These are phyloP conservation scores for Hipparchia semele DNA, from an alignment of 2,888 invertebrate species.

Conservation along the genomic window DNA sequence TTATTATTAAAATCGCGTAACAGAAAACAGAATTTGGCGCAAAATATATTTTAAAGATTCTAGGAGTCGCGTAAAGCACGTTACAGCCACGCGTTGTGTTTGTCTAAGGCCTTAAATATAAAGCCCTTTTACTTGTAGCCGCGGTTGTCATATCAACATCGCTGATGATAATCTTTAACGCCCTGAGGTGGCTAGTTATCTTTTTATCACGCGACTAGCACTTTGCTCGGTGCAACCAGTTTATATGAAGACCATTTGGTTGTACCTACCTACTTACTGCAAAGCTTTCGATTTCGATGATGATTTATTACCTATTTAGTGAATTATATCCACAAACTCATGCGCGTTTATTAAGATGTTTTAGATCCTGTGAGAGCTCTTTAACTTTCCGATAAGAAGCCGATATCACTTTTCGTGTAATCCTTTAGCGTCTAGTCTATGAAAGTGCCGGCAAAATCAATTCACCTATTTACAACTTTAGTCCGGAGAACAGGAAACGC, in stretches of 20 bases:
- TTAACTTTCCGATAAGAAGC: no score
- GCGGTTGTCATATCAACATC: conserved; percentile 30
- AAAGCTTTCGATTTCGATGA: conserved; percentile 8
- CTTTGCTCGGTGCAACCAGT: conserved; percentile 11
- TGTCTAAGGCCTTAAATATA: neutral
- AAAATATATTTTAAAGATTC: no score
- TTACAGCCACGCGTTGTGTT: neutral
- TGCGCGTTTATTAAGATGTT: no score
- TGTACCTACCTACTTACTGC: neutral
- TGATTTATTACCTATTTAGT: neutral
- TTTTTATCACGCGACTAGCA: conserved; percentile 18
- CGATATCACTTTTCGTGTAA: no score
- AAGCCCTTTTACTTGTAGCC: conserved; percentile 13
- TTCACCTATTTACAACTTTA: no score
- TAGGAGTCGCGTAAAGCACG: neutral
- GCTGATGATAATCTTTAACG: conserved; percentile 36
- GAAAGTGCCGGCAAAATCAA: no score
- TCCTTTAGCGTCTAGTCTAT: no score
- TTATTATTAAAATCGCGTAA: no score
- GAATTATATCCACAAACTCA: neutral
- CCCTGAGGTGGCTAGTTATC: conserved; percentile 30
- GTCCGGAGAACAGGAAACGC: no score
- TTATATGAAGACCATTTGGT: conserved; percentile 10
- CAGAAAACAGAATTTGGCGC: no score
- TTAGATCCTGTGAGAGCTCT: no score